A percentile compares a stretch with the other conserved stretches of the same genome.
Evolutionary conservation across 2,888 invertebrate genomes (phyloP).

Genomic region (Lysandra bellargus): DNA sequence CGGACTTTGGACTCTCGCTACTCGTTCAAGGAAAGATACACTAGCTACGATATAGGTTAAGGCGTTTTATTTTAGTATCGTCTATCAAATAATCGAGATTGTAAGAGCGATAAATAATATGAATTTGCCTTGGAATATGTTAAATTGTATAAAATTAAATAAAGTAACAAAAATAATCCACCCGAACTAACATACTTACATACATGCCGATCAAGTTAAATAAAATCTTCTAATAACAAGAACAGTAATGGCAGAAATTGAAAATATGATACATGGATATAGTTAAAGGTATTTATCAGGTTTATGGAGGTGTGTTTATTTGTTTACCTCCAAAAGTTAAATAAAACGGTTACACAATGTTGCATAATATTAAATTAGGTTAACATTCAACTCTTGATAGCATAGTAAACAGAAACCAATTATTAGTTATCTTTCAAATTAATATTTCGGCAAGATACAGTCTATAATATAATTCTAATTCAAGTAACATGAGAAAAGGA

Average conservation of each 20-base stretch:
- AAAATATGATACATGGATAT: neutral
- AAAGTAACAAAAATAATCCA: too few species aligned
- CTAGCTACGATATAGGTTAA: slow-evolving; percentile 35
- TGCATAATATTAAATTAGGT: slow-evolving; percentile 12
- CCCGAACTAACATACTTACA: too few species aligned
- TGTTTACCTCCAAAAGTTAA: neutral
- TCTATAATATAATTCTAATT: neutral
- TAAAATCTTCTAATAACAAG: too few species aligned
- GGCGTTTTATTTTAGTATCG: slow-evolving; percentile 41
- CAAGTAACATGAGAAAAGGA: neutral
- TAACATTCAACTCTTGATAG: neutral
- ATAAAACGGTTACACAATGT: neutral
- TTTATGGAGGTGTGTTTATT: neutral
- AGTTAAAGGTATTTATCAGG: neutral
- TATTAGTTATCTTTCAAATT: neutral
- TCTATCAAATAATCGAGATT: slow-evolving; percentile 18
- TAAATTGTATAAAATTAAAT: neutral
- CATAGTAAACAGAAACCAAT: neutral
- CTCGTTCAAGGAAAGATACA: slow-evolving; percentile 47
- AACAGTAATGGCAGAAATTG: neutral
- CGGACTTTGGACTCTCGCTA: slow-evolving; percentile 48
- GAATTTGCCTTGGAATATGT: neutral
- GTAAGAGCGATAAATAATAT: neutral
- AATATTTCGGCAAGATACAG: neutral
- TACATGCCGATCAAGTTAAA: too few species aligned